These are phyloP conservation scores for Prosapia bicincta DNA, from an alignment of 2,888 invertebrate genomes.

Conservation along the genomic window DNA sequence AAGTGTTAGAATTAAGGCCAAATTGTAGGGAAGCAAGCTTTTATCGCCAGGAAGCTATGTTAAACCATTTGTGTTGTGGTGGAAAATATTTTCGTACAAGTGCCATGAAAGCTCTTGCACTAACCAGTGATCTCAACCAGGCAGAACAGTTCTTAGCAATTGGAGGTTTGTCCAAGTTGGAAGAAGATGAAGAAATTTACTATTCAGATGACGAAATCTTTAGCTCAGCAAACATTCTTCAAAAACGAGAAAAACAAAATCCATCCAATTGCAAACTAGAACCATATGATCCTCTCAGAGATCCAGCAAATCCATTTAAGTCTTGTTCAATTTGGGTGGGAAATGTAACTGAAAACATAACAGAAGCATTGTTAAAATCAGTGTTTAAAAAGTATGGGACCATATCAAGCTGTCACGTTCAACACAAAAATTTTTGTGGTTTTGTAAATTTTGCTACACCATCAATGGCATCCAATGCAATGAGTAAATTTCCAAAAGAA, in stretches of 20 bases:
- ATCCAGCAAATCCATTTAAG: not conserved
- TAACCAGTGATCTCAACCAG: not conserved
- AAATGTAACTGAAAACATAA: not conserved
- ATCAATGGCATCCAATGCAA: not conserved
- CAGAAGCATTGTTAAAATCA: not conserved
- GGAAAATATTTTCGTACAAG: not conserved
- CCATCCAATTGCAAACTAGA: not conserved
- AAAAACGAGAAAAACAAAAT: not conserved
- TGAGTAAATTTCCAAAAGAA: not conserved
- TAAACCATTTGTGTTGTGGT: not conserved
- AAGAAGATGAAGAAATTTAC: not conserved
- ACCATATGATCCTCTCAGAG: not conserved
- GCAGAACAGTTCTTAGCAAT: not conserved
- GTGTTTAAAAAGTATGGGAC: not conserved
- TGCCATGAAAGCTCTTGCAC: not conserved
- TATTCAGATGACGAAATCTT: not conserved
- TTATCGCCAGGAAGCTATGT: not conserved
- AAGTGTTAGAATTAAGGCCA: not conserved
- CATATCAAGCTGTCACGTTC: not conserved
- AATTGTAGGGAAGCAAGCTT: not conserved
- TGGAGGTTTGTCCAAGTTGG: not conserved
- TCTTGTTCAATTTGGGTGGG: not conserved
- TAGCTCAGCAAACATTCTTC: not conserved
- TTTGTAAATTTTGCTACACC: not conserved
- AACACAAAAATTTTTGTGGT: not conserved